Base-by-base conservation (phyloP, 2,888 invertebrate species). In the Megaustenia siamemsis region DNA sequence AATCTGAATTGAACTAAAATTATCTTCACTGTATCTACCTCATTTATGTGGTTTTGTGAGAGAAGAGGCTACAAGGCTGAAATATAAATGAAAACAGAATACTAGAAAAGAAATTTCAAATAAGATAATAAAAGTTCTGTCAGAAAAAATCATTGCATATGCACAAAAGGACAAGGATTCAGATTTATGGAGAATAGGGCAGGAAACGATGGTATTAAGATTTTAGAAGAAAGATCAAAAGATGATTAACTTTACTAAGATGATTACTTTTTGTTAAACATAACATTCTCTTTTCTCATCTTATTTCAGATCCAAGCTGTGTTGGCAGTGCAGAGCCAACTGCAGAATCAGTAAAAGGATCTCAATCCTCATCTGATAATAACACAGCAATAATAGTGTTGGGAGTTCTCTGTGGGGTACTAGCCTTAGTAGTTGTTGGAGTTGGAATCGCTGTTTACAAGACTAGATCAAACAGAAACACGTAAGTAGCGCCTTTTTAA, bases 381-480 rank as follows among this genome's bases (percentile, higher is more conserved):
- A 53, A 84, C 75, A 84, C 84, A 35, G 45, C 56, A 1, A 32
- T 80, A 45, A 84, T 84, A 40, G 84, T 84, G 38, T 63, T 84
- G 35, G 84, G 80, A 12, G 84, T 80, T 35, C 38, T 84, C 0
- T 80, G 80, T 75, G 84, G 80, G 21, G 49, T 84, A 4, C 63
- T 84, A 53, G 76, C 83, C 24, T 53, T 83, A 38, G 83, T 38
- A 32, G 35, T 21, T 35, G 45, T 76, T n/a, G 83, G 53, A 68
- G 56, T 73, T 15, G 21, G 18, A 68, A 28, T 77, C 24, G 63
- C 12, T 21, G 56, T 77, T 5, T 77, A 24, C 40, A 76, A 24
- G 80, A 0, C 43, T 40, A 78, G 49, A 32, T 32, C 45, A 32
- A 45, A 28, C 35, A 80, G 38, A 49, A 35, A 49, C 1, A 0